Evolutionary conservation across 1,140 invertebrate species (phyloP).

Genomic region (Macrotrachela quadricornifera): DNA sequence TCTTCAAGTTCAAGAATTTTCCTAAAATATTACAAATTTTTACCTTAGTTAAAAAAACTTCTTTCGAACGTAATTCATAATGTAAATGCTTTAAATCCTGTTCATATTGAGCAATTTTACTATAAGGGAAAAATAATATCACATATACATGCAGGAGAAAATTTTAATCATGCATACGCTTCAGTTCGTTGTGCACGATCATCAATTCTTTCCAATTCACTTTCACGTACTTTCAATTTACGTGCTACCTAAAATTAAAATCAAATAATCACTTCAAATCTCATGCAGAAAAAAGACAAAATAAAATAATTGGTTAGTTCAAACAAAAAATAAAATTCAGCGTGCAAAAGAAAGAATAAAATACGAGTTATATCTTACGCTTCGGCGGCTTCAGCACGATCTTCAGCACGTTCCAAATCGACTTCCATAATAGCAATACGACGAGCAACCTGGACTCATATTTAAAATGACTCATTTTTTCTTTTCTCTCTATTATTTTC

Average conservation of each 20-base stretch:
- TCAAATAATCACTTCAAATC: too few relatives aligned
- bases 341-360: background rate
- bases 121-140: constrained; percentile 14
- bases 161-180: constrained; percentile 42
- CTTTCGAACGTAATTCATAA: too few relatives aligned
- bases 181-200: constrained; percentile 71
- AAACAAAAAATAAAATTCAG: constrained; percentile 4
- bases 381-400: constrained; percentile 96
- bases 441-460: constrained; percentile 73
- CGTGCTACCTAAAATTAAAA: constrained; percentile 50
- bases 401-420: constrained; percentile 97
- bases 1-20: constrained; percentile 99
- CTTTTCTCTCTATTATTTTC: background rate
- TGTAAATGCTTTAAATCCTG: too few relatives aligned
- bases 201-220: constrained; percentile 76
- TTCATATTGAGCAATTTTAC: constrained; percentile 16
- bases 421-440: constrained; percentile 99
- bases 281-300: too few relatives aligned
- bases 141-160: constrained; percentile 9
- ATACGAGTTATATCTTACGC: constrained; percentile 49
- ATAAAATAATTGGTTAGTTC: too few relatives aligned
- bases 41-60: too few relatives aligned
- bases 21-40: constrained; percentile 33
- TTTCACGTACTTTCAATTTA: constrained; percentile 78
- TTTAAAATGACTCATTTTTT: background rate